These are phyloP conservation scores for Aplidium turbinatum DNA, from an alignment of 23 tunicate genomes.

Conservation along the genomic window DNA sequence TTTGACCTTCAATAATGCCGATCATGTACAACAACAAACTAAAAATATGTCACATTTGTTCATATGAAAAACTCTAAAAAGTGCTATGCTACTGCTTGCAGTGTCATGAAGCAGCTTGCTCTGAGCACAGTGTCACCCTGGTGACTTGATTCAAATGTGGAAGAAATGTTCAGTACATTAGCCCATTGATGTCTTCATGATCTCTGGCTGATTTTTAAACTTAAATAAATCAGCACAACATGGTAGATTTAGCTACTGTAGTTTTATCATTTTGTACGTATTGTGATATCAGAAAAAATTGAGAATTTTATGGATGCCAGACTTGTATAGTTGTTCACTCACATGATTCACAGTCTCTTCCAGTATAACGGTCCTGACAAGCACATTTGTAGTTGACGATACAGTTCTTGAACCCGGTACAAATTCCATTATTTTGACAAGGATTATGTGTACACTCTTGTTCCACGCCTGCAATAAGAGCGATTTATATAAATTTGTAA, in stretches of 20 bases:
- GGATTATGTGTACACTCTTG: no score
- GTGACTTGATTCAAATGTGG: slow-evolving; percentile 3
- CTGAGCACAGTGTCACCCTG: neutral
- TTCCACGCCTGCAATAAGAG: no score
- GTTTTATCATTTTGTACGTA: slow-evolving; percentile 7
- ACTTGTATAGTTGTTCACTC: no score
- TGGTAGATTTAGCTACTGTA: neutral
- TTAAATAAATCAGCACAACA: slow-evolving; percentile 1
- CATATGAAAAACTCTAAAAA: neutral
- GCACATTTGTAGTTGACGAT: no score
- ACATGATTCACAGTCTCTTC: no score
- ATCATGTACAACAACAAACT: slow-evolving; percentile 15
- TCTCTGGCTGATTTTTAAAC: neutral
- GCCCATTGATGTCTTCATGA: neutral
- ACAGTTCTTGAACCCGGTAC: no score
- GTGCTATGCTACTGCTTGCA: slow-evolving; percentile 22
- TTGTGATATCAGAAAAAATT: neutral
- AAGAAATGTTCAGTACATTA: slow-evolving; percentile 1
- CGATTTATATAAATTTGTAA: no score
- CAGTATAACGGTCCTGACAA: no score
- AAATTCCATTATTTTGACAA: no score
- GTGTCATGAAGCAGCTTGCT: slow-evolving; percentile 10
- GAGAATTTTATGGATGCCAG: no score
- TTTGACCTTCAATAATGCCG: slow-evolving; percentile 17
- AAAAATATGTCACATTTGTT: slow-evolving; percentile 8